Percentiles rank a stretch among this genome's conserved stretches.
phyloP scores from a whole-genome alignment of 2,888 invertebrate species.

The Vesta saturnalis region DNA sequence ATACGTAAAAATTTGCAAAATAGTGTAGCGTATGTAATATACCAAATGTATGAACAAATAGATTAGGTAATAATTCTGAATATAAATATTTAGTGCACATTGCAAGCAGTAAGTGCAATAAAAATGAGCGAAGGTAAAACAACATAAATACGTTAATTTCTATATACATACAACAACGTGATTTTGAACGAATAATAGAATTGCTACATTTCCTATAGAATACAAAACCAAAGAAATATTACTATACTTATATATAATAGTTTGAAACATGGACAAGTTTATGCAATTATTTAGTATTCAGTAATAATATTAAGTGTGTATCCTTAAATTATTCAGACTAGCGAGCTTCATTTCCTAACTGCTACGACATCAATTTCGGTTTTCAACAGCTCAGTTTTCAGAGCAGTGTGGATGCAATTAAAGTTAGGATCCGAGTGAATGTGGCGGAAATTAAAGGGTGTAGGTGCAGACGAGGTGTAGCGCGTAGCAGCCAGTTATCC shows the following conservation, averaged over 20 bases:
- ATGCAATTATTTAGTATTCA: constrained; percentile 17
- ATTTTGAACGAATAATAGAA: background rate
- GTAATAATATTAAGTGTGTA: constrained; percentile 29
- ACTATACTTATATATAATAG: background rate
- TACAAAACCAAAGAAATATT: background rate
- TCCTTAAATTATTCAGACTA: constrained; percentile 38
- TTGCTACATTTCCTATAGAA: background rate
- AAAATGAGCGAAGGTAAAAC: no score
- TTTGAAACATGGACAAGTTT: constrained; percentile 3
- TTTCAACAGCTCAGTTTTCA: constrained; percentile 52
- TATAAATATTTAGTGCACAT: no score
- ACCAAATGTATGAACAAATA: no score
- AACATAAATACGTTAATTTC: no score
- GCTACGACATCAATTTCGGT: constrained; percentile 47
- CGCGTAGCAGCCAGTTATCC: constrained; percentile 52
- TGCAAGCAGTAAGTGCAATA: no score
- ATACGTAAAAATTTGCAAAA: no score
- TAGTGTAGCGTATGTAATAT: no score
- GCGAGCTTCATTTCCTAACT: constrained; percentile 37
- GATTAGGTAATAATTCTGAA: no score
- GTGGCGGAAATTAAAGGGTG: constrained; percentile 57
- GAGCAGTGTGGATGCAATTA: constrained; percentile 51
- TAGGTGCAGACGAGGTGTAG: constrained; percentile 53
- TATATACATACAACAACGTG: no score
- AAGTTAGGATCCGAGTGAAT: constrained; percentile 51